Conservation (phyloP, 2,888 invertebrate genomes). For the Cantharis flavilabris region DNA sequence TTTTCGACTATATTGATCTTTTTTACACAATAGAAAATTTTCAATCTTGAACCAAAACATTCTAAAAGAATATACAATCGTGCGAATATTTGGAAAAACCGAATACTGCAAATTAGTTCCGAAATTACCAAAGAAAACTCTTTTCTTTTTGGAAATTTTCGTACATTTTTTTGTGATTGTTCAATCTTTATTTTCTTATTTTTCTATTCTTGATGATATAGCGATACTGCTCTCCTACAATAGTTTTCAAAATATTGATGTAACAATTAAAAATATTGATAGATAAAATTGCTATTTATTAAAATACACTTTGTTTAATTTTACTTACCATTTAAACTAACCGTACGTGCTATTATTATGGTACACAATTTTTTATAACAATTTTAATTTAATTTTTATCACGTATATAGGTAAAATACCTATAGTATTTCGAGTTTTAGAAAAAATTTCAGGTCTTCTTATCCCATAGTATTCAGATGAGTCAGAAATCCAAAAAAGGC, state of each 20-base stretch:
- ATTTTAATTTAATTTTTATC: neutral
- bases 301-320: neutral
- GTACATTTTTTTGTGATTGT: neutral
- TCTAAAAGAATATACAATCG: neutral
- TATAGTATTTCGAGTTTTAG: neutral
- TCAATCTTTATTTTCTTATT: neutral
- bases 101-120: neutral
- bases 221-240: neutral
- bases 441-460: neutral
- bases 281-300: neutral
- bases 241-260: neutral
- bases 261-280: neutral
- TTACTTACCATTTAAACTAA: neutral
- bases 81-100: neutral
- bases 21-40: neutral
- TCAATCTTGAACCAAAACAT: neutral
- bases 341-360: neutral
- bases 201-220: neutral
- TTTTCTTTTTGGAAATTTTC: neutral
- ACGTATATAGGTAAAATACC: neutral
- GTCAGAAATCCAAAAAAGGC: neutral
- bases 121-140: neutral
- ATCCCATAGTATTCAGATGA: neutral
- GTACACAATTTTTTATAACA: neutral
- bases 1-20: neutral